Percentiles rank a stretch among this genome's conserved stretches.
These are phyloP conservation scores for Rotaria sp. DNA, from an alignment of 2,888 invertebrate species.

Conservation along the genomic window DNA sequence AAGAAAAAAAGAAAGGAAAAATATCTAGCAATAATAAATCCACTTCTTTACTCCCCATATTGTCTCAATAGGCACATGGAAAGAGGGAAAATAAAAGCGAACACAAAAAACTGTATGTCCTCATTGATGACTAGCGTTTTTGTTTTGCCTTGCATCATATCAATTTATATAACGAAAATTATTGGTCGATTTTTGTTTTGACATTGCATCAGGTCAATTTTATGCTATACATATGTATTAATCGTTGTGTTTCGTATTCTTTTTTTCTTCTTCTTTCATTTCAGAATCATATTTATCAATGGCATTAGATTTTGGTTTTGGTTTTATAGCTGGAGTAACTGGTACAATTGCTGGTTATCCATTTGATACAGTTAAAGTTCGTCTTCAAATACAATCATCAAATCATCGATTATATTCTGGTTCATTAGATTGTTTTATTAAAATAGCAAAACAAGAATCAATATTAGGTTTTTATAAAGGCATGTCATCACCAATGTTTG, in stretches of 20 bases:
- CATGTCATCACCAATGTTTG: slow-evolving; percentile 78
- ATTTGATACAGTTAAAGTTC: slow-evolving; percentile 40
- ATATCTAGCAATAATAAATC: not conserved
- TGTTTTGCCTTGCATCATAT: not conserved
- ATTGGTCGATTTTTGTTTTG: too few relatives aligned
- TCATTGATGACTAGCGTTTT: not conserved
- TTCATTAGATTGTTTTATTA: slow-evolving; percentile 37
- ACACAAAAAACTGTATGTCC: not conserved
- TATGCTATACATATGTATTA: too few relatives aligned
- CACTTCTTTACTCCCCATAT: not conserved
- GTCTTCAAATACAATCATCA: slow-evolving; percentile 35
- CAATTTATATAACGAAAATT: too few relatives aligned
- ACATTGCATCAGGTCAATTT: too few relatives aligned
- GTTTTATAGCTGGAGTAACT: slow-evolving; percentile 29
- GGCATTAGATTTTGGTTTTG: slow-evolving; percentile 27
- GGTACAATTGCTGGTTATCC: slow-evolving; percentile 39
- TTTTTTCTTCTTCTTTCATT: not conserved
- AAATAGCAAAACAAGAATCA: slow-evolving; percentile 36
- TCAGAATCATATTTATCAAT: not conserved
- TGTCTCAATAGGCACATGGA: not conserved
- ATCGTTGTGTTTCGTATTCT: too few relatives aligned
- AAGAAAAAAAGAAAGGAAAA: not conserved
- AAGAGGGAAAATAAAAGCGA: not conserved
- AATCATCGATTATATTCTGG: slow-evolving; percentile 31
- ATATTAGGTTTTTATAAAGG: slow-evolving; percentile 65